A percentile compares a stretch with the other conserved stretches of the same genome.
These are phyloP conservation scores for Chelidonichthys spinosus DNA, from an alignment of 2,797 vertebrate species.

Conservation along the genomic window DNA sequence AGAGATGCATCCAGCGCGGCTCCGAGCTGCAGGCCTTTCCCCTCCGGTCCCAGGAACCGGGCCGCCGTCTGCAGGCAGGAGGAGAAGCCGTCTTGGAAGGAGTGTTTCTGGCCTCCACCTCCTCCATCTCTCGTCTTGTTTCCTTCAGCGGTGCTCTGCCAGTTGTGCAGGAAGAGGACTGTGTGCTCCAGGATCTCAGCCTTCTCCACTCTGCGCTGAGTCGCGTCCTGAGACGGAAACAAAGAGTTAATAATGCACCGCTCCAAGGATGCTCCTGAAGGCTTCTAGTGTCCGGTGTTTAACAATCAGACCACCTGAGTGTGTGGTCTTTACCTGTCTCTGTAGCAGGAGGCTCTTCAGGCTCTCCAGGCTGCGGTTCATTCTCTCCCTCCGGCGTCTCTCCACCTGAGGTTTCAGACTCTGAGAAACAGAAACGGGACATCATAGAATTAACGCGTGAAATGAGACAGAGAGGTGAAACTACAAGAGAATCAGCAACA, in stretches of 20 bases:
- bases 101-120: constrained; percentile 24
- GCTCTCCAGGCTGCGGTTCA: constrained; percentile 88
- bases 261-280: rapidly evolving
- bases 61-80: constrained; percentile 72
- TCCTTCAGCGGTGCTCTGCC: constrained; percentile 47
- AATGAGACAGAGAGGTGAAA: too few relatives aligned
- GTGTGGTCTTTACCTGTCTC: constrained; percentile 78
- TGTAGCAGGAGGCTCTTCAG: constrained; percentile 83
- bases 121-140: constrained; percentile 10
- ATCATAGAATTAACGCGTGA: not conserved
- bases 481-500: not conserved
- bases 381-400: constrained; percentile 87
- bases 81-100: constrained; percentile 75
- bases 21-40: constrained; percentile 60
- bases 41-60: constrained; percentile 70
- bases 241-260: constrained; percentile 1
- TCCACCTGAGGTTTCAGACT: constrained; percentile 87
- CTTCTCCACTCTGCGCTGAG: constrained; percentile 85
- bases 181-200: constrained; percentile 86
- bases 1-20: constrained; percentile 47
- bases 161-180: constrained; percentile 76
- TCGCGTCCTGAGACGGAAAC: constrained; percentile 71
- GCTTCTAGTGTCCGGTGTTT: rapidly evolving
- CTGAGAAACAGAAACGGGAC: constrained; percentile 21
- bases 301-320: not conserved